Evolutionary conservation across 2,113 vertebrate species (phyloP).

Genomic region (Promerops cafer): DNA sequence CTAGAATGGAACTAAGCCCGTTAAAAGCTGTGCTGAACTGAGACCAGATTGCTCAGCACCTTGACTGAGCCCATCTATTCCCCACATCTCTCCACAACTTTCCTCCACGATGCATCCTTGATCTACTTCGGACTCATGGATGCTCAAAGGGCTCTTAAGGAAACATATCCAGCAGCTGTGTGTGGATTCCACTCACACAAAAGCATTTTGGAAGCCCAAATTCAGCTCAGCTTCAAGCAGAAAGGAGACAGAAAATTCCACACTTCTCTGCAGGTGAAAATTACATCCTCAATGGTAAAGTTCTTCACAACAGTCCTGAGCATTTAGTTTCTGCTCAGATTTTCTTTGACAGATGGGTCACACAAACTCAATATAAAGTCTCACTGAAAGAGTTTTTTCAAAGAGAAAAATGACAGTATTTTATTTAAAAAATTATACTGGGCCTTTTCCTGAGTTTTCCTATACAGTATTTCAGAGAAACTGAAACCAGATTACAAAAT

Average conservation of each 20-base stretch:
- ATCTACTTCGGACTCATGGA: rapidly evolving
- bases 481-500: neutral
- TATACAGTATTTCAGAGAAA: neutral
- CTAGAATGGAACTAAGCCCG: neutral
- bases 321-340: neutral
- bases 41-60: neutral
- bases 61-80: neutral
- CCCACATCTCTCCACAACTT: neutral
- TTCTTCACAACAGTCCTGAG: neutral
- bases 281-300: neutral
- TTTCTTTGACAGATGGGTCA: neutral
- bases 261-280: neutral
- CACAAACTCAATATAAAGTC: neutral
- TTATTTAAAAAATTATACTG: neutral
- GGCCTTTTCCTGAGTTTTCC: neutral
- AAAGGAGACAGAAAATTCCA: neutral
- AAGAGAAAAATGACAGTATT: neutral
- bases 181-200: neutral
- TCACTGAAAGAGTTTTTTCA: neutral
- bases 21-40: neutral
- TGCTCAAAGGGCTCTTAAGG: neutral
- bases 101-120: rapidly evolving
- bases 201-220: neutral
- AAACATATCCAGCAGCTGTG: neutral
- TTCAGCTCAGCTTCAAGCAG: neutral